Conservation (phyloP, 2,888 invertebrate genomes). For the Geophilus truncorum region DNA sequence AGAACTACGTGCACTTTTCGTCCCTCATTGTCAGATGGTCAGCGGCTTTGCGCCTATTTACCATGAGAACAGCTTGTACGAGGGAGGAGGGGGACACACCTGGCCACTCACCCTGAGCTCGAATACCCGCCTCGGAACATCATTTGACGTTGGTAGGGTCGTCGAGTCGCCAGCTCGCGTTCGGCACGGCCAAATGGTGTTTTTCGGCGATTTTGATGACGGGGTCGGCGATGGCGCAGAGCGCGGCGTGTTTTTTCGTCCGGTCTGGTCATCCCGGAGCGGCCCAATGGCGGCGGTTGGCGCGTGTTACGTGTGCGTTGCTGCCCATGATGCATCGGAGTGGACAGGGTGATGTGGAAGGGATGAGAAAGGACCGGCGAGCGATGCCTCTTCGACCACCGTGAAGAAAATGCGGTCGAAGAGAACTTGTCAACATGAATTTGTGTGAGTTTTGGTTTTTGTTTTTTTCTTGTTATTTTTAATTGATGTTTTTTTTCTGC, state of each 20-base stretch:
- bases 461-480: no score
- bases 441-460: background rate
- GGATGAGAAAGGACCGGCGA: background rate
- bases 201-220: no score
- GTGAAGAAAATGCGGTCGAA: background rate
- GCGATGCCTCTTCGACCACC: background rate
- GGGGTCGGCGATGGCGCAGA: background rate
- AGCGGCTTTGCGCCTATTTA: background rate
- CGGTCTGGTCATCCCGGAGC: background rate
- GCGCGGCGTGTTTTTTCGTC: background rate
- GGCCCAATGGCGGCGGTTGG: slow-evolving; percentile 1
- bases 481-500: no score
- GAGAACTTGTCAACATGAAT: background rate
- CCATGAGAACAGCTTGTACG: background rate
- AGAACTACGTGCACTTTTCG: background rate
- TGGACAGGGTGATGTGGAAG: background rate
- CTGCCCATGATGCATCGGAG: slow-evolving; percentile 27
- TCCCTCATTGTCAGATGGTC: slow-evolving; percentile 15
- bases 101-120: slow-evolving; percentile 14
- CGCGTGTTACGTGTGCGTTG: background rate
- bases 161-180: background rate
- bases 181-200: background rate
- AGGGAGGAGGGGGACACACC: background rate
- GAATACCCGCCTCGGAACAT: background rate
- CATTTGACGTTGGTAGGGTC: background rate